Evolutionary conservation across 1,140 invertebrate species (phyloP), one percentile per base, ranked within the genome.

Genomic region (Temnothorax curvispinosus): DNA sequence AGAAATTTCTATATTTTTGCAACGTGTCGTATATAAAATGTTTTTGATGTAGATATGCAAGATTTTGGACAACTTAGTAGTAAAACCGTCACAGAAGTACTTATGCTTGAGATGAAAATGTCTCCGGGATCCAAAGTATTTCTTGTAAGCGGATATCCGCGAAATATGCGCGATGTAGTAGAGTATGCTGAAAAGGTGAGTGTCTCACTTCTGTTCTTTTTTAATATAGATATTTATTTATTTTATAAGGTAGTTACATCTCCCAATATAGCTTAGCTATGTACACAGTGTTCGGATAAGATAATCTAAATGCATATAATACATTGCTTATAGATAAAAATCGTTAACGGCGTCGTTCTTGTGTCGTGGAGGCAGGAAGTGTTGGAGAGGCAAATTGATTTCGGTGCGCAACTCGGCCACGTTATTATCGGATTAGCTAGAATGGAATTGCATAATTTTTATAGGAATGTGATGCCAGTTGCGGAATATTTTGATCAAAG

Each of bases 51-150:
- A 98, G 98, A 98, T 93, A 97, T 98, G 97, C 97, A 97, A 96
- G 98, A 98, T 95, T 98, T 98, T 95, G 97, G 97, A 77, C 96
- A 97, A 92, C 94, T 98, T 74, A 98, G 97, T 52, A 98, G 98
- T 92, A 98, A 97, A 94, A 98, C 97, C 2, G 98, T 98, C 7
- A 97, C 98, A 0, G 98, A 98, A 94, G 98, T 98, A 6, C 96
- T 99, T 62, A 98, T 98, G 97, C 96, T 99, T 78, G 99, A 99
- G 96, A 97, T 99, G 96, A 99, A 99, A 96, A 98, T 98, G 97
- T 97, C 98, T 78, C 97, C 97, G 71, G 97, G 97, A 80, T 98
- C 98, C 62, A 98, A 98, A 95, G 98, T 98, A 5, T 99, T 98
- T 95, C 96, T 99, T 21, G 97, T 99, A 35, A 99, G 99, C 85